Evolutionary conservation across 2,888 invertebrate genomes (phyloP).

Genomic region (Junonia oenone): DNA sequence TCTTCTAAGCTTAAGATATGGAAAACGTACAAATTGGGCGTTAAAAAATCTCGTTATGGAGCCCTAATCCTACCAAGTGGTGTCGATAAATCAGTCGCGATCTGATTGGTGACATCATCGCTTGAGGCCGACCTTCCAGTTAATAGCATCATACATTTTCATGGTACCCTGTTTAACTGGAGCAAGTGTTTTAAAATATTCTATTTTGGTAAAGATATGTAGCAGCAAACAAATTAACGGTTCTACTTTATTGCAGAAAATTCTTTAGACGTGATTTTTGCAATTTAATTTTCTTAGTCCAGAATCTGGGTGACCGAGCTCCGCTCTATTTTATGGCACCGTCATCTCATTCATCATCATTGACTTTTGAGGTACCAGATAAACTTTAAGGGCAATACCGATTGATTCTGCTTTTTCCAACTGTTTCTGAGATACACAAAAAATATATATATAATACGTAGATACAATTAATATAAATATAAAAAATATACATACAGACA

Average conservation of each 20-base stretch:
- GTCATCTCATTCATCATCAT: too few relatives aligned
- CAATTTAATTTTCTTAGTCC: not conserved
- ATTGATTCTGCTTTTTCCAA: too few relatives aligned
- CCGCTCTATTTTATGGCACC: too few relatives aligned
- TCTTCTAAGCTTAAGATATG: not conserved
- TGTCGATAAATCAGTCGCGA: slow-evolving; percentile 60
- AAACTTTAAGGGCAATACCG: too few relatives aligned
- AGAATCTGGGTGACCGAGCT: too few relatives aligned
- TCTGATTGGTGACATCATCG: slow-evolving; percentile 71
- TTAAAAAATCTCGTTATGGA: slow-evolving; percentile 7
- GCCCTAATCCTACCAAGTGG: slow-evolving; percentile 60
- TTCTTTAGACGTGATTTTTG: not conserved
- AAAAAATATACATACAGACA: too few relatives aligned
- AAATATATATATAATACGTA: too few relatives aligned
- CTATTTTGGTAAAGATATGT: slow-evolving; percentile 44
- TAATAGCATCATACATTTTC: slow-evolving; percentile 61
- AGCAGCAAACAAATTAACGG: slow-evolving; percentile 10
- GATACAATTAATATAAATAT: too few relatives aligned
- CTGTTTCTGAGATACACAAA: too few relatives aligned
- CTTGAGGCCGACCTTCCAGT: slow-evolving; percentile 58
- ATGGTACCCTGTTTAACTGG: slow-evolving; percentile 49
- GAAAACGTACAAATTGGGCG: not conserved
- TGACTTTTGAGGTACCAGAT: too few relatives aligned
- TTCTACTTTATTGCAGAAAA: not conserved
- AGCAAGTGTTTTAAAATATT: slow-evolving; percentile 52